Conservation (phyloP, 1,140 invertebrate species). For the Drosophila subpulchrella region DNA sequence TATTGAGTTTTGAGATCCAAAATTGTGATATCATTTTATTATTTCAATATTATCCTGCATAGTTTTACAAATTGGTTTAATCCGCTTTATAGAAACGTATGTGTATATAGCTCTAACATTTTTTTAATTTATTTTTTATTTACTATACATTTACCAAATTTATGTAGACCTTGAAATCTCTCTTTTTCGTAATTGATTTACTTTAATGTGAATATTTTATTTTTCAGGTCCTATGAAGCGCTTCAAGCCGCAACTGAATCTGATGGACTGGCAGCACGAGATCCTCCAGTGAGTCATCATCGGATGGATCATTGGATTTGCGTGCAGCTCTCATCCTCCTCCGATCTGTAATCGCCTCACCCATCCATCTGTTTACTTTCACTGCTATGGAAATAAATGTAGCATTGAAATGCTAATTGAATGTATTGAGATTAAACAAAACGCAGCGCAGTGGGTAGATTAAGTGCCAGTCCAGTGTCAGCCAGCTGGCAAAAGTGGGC, state of each 20-base stretch:
- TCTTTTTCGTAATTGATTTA: background rate
- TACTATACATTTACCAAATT: too few species aligned
- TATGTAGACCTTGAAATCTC: too few species aligned
- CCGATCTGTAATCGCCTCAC: conserved; percentile 12
- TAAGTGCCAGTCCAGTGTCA: conserved; percentile 39
- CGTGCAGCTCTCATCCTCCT: conserved; percentile 42
- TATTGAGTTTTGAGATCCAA: background rate
- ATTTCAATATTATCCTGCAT: too few species aligned
- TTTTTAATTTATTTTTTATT: too few species aligned
- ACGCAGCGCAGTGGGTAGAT: conserved; percentile 23
- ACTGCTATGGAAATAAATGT: conserved; percentile 66
- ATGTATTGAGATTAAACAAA: conserved; percentile 46
- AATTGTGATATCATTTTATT: too few species aligned
- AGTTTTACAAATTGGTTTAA: too few species aligned
- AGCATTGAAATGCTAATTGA: conserved; percentile 69
- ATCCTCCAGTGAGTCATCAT: conserved; percentile 57
- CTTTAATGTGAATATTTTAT: conserved; percentile 10
- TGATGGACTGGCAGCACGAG: conserved; percentile 79
- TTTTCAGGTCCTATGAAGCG: conserved; percentile 78
- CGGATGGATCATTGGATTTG: conserved; percentile 29
- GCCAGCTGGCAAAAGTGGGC: conserved; percentile 61
- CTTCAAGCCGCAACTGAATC: conserved; percentile 74
- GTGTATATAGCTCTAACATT: too few species aligned
- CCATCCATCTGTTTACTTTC: conserved; percentile 59
- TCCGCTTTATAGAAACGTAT: too few species aligned